phyloP scores from a whole-genome alignment of 2,113 vertebrate species.

The Martes martes region DNA sequence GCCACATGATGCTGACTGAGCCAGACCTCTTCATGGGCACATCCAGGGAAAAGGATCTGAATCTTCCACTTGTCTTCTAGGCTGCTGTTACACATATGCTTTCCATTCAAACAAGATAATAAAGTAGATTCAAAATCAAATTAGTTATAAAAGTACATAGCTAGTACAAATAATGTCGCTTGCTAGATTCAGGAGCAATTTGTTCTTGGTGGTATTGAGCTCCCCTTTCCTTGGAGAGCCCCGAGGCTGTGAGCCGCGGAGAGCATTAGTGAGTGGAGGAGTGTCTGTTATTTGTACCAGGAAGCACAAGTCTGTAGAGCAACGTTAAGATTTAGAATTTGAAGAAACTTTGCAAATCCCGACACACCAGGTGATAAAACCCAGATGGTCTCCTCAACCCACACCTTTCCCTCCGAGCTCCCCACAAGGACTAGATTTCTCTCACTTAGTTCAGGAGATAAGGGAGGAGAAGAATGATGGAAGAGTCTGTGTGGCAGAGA shows the following conservation, averaged over 20 bases:
- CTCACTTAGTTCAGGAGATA: constrained; percentile 39
- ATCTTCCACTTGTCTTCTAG: constrained; percentile 30
- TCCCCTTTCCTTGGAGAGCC: background rate
- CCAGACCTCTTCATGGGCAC: background rate
- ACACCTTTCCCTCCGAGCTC: background rate
- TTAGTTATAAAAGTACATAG: background rate
- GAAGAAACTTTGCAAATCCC: constrained; percentile 59
- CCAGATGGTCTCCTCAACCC: constrained; percentile 23
- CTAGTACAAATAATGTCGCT: constrained; percentile 29
- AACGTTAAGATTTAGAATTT: background rate
- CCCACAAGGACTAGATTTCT: background rate
- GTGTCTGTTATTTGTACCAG: background rate
- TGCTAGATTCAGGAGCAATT: constrained; percentile 41
- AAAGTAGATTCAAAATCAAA: constrained; percentile 17
- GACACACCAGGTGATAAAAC: constrained; percentile 44
- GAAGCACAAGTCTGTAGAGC: constrained; percentile 39
- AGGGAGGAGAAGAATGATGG: background rate
- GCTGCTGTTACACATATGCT: background rate
- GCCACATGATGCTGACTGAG: background rate
- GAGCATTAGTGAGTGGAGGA: background rate
- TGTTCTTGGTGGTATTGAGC: background rate
- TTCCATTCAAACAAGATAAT: constrained; percentile 38
- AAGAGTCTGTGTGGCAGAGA: background rate
- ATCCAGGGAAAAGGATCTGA: background rate
- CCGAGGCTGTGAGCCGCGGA: background rate